A percentile compares a stretch with the other conserved stretches of the same genome.
Conservation (phyloP, 2,888 invertebrate species). For the Lomographa bimaculata region DNA sequence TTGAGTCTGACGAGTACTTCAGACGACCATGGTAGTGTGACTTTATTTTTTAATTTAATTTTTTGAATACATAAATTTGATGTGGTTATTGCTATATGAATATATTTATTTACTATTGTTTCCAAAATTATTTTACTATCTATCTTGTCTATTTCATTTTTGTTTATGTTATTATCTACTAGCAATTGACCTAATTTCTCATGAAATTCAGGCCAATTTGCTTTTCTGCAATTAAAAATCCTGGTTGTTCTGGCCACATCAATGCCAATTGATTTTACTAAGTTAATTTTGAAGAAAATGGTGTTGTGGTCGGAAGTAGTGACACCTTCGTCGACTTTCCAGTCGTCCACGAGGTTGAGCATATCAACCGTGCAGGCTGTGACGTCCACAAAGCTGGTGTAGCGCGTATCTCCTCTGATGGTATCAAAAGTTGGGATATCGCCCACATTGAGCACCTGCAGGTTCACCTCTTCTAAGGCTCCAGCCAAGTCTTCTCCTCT, state of each 20-base stretch:
- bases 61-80: constrained; percentile 20
- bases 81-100: constrained; percentile 5
- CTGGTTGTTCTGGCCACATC: constrained; percentile 17
- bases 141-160: background rate
- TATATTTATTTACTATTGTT: constrained; percentile 1
- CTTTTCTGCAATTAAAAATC: constrained; percentile 29
- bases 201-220: constrained; percentile 27
- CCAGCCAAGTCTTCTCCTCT: constrained; percentile 13
- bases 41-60: background rate
- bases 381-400: constrained; percentile 31
- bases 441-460: constrained; percentile 29
- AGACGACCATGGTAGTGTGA: constrained; percentile 28
- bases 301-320: constrained; percentile 31
- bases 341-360: constrained; percentile 15
- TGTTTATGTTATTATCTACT: background rate
- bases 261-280: constrained; percentile 5
- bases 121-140: constrained; percentile 1
- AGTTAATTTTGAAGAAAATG: constrained; percentile 18
- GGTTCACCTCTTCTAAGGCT: constrained; percentile 15
- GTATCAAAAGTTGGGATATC: no score
- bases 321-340: constrained; percentile 20
- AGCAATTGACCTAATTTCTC: constrained; percentile 18
- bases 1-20: constrained; percentile 22
- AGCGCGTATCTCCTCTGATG: no score
- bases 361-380: constrained; percentile 26